Percentiles rank a stretch among this genome's conserved stretches.
Evolutionary conservation across 2,113 vertebrate species (phyloP).

Genomic region (Mastomys coucha): DNA sequence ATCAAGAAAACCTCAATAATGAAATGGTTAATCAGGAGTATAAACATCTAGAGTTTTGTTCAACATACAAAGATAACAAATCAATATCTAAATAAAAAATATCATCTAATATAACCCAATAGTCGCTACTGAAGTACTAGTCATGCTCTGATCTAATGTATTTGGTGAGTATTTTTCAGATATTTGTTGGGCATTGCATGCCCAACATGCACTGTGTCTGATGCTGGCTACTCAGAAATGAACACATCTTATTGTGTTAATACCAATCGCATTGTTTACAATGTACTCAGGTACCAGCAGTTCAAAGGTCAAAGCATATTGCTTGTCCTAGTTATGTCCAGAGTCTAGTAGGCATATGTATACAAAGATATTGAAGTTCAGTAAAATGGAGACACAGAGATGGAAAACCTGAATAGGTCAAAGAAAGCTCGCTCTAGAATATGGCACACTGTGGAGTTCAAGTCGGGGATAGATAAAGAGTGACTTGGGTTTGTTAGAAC

Average conservation of each 20-base stretch:
- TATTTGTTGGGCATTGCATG: not conserved
- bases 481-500: not conserved
- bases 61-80: conserved; percentile 26
- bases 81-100: not conserved
- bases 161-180: not conserved
- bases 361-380: not conserved
- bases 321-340: not conserved
- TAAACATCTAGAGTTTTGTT: conserved; percentile 26
- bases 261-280: not conserved
- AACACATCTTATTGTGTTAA: conserved; percentile 2
- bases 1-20: not conserved
- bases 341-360: not conserved
- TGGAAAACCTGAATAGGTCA: not conserved
- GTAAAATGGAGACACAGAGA: not conserved
- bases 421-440: not conserved
- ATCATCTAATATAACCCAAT: not conserved
- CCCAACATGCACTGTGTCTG: not conserved
- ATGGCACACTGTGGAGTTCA: not conserved
- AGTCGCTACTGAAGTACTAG: not conserved
- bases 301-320: not conserved
- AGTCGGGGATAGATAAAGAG: not conserved
- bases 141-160: not conserved
- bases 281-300: not conserved
- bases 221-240: not conserved
- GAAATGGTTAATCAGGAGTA: conserved; percentile 11